Evolutionary conservation across 2,113 vertebrate genomes (phyloP).

Genomic region (Pseudois nayaur): DNA sequence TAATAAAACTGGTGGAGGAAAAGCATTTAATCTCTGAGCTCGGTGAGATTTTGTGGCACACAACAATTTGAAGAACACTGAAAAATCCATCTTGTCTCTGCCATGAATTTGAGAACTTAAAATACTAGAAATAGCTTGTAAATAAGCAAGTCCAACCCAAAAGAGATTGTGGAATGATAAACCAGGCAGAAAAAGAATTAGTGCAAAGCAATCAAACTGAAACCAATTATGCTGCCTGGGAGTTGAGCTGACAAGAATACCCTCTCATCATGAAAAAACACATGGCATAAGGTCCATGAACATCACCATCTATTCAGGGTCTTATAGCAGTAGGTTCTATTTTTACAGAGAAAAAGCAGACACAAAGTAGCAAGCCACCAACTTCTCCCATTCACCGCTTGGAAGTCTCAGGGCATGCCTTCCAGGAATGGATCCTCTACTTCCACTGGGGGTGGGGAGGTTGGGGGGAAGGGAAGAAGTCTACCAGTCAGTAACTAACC

Average conservation of each 20-base stretch:
- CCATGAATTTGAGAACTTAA: not conserved
- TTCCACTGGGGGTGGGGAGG: not conserved
- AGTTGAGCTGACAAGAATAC: not conserved
- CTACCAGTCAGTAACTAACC: constrained; percentile 27
- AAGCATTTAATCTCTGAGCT: not conserved
- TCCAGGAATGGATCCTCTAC: not conserved
- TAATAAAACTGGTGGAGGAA: not conserved
- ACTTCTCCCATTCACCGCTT: not conserved
- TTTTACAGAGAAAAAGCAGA: constrained; percentile 18
- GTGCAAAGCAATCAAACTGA: constrained; percentile 16
- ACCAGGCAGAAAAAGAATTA: constrained; percentile 9
- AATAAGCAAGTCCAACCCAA: constrained; percentile 28
- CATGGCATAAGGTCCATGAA: not conserved
- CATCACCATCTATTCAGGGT: not conserved
- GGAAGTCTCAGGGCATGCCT: not conserved
- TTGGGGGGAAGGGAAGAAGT: not conserved
- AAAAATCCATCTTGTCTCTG: constrained; percentile 15
- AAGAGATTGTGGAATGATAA: constrained; percentile 26
- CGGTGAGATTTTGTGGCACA: not conserved
- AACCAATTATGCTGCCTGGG: constrained; percentile 22
- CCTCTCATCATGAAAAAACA: not conserved
- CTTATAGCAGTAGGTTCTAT: not conserved
- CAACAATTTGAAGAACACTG: not conserved
- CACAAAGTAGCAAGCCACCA: not conserved
- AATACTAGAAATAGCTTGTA: not conserved